Conservation (phyloP, 2,797 vertebrate species). For the Poeciliopsis paucimaculata region DNA sequence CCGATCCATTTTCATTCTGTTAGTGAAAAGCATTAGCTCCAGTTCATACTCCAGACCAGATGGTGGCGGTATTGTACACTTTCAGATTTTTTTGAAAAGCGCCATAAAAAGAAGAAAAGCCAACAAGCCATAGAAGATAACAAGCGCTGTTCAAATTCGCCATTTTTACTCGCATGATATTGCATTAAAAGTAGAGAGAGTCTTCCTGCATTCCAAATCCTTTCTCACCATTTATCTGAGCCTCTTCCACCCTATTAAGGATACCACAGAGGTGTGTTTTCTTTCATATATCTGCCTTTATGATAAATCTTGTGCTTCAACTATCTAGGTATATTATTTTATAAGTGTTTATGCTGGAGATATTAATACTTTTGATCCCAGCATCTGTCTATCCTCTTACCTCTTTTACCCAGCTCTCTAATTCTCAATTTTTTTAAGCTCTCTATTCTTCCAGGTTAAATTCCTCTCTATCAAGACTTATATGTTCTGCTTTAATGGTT, state of each 20-base stretch:
- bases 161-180: no score
- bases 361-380: constrained; percentile 59
- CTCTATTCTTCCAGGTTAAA: constrained; percentile 11
- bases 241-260: constrained; percentile 28
- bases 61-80: no score
- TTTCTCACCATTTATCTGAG: constrained; percentile 33
- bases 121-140: no score
- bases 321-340: constrained; percentile 51
- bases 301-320: constrained; percentile 56
- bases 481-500: constrained; percentile 36
- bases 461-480: constrained; percentile 34
- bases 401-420: constrained; percentile 29
- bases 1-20: no score
- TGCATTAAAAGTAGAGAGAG: no score
- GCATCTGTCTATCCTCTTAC: constrained; percentile 22
- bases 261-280: constrained; percentile 72
- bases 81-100: no score
- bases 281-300: constrained; percentile 64
- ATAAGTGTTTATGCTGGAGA: constrained; percentile 71
- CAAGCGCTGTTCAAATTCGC: no score
- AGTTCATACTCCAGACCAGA: no score
- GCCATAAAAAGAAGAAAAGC: no score
- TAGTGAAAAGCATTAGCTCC: no score
- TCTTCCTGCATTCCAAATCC: constrained; percentile 56
- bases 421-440: constrained; percentile 22